Evolutionary conservation across 2,888 invertebrate species (phyloP), one percentile per base, ranked within the genome.

Genomic region (Acronicta alni): DNA sequence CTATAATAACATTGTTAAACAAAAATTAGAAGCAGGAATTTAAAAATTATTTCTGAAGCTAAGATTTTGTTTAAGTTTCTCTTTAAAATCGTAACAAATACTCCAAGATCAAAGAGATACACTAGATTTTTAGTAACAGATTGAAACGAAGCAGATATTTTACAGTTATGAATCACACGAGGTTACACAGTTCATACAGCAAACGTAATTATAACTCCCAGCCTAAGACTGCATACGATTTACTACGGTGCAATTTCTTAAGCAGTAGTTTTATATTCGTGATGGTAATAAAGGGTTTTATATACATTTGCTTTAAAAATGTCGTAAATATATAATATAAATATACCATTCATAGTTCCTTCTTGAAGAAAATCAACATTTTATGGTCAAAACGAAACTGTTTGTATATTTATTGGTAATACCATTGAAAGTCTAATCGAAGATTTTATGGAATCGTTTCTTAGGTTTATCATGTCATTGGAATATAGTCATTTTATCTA

Each of bases 181-280:
- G 72, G 57, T 66, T 67, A 66, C 5, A 6, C 35, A 71, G 66
- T 55, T 71, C 57, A 72, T 23, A 23, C 15, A 5, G 23, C 37
- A 10, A 58, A 39, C 16, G 38, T 43, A 32, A 57, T 47, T 57
- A 52, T 8, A 44, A 51, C 38, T 17, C 35, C 17, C 7, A 9
- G 15, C 17, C 37, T 26, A 39, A 37, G 5, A 23, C 32, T 7
- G 39, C 20, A 30, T 43, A 23, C 5, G n/a, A 26, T 38, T 6
- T 37, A 8, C 23, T 23, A 16, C 47, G 43, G 30, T 48, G n/a
- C 8, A 39, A 32, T 38, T 68, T 35, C 20, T 14, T 46, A 38
- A 32, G 30, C 35, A 47, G 47, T 56, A 20, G 26, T 37, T 41
- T 32, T 30, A 18, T 43, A 64, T 46, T 43, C 30, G 32, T 44